Conservation (phyloP, 2,113 vertebrate species). For the Zosterops japonicus region DNA sequence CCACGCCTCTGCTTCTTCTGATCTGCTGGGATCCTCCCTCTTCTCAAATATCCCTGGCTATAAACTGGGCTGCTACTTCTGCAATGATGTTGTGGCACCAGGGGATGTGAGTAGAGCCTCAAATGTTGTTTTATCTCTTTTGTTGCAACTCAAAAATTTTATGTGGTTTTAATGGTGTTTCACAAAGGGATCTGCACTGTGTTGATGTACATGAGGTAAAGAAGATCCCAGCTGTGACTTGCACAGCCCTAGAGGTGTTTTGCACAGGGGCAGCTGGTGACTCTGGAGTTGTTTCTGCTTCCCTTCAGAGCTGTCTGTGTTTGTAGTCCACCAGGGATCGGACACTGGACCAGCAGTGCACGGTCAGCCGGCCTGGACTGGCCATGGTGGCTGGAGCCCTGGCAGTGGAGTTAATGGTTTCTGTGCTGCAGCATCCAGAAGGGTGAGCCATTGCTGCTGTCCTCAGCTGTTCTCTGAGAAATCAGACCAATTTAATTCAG, state of each 20-base stretch:
- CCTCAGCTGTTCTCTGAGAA: background rate
- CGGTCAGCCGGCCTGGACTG: slow-evolving; percentile 92
- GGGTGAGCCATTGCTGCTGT: slow-evolving; percentile 78
- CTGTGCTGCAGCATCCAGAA: slow-evolving; percentile 93
- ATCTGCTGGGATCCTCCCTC: slow-evolving; percentile 84
- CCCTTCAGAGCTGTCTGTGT: background rate
- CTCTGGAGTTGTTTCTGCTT: background rate
- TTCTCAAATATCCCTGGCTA: slow-evolving; percentile 98
- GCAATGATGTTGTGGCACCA: slow-evolving; percentile 97
- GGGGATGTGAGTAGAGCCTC: slow-evolving; percentile 87
- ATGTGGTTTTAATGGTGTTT: background rate
- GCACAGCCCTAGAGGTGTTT: background rate
- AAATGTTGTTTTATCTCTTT: background rate
- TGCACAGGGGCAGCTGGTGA: background rate
- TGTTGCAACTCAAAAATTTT: background rate
- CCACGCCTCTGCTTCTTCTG: slow-evolving; percentile 49
- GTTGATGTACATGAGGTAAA: background rate
- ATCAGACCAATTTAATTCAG: background rate
- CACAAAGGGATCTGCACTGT: rapidly evolving
- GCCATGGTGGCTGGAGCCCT: slow-evolving; percentile 95
- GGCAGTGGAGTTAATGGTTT: slow-evolving; percentile 96
- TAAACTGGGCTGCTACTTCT: slow-evolving; percentile 97
- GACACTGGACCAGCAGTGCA: slow-evolving; percentile 97
- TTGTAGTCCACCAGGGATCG: slow-evolving; percentile 92
- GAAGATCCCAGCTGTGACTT: background rate